Evolutionary conservation across 2,888 invertebrate species (phyloP).

Genomic region (Lasius platythorax): DNA sequence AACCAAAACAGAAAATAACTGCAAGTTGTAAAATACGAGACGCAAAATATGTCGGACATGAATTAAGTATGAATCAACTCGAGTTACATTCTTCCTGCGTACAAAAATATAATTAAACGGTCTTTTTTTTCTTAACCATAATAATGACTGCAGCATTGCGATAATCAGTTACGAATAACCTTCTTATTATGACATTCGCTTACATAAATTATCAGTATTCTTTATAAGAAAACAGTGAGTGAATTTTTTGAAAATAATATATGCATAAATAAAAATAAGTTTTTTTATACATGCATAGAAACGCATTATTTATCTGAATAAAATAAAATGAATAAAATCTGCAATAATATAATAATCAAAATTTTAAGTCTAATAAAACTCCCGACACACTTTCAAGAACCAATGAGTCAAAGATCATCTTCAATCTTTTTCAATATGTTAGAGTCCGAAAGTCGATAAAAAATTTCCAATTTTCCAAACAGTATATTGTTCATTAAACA

Average conservation of each 20-base stretch:
- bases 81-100: background rate
- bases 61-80: conserved; percentile 28
- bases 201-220: background rate
- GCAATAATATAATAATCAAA: background rate
- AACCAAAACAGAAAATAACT: background rate
- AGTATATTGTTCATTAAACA: background rate
- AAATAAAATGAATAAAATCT: no score
- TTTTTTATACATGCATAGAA: background rate
- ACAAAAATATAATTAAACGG: background rate
- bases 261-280: background rate
- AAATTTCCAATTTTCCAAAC: background rate
- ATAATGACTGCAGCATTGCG: background rate
- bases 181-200: background rate
- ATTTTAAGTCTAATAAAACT: background rate
- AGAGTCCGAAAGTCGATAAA: background rate
- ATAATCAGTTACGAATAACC: conserved; percentile 10
- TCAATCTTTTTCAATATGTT: background rate
- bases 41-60: background rate
- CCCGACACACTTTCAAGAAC: background rate
- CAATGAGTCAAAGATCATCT: background rate
- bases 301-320: background rate
- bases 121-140: background rate
- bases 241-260: background rate
- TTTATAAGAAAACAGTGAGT: background rate
- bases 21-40: background rate